Percentiles rank a stretch among this genome's conserved stretches.
Evolutionary conservation across 2,797 vertebrate genomes (phyloP).

Genomic region (Cuculus canorus): DNA sequence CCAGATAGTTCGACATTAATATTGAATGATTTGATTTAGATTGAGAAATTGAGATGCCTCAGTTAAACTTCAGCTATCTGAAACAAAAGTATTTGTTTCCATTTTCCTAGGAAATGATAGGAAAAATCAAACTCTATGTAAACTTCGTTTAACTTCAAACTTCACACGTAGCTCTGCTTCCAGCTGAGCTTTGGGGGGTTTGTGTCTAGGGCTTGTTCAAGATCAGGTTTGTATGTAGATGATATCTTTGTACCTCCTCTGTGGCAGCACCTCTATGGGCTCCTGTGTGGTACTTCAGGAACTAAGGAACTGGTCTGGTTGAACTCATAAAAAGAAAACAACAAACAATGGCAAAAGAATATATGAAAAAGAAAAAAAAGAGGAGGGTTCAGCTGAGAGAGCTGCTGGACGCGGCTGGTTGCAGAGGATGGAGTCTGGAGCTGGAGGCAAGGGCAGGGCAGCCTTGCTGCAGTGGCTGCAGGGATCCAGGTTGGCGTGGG

Average conservation of each 20-base stretch:
- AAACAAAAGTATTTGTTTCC: background rate
- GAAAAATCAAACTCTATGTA: background rate
- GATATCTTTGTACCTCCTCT: background rate
- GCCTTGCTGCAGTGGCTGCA: background rate
- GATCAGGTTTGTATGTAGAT: background rate
- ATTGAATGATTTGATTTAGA: background rate
- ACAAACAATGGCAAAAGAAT: background rate
- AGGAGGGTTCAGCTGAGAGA: background rate
- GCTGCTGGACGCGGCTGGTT: background rate
- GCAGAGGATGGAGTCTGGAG: background rate
- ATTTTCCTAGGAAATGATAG: background rate
- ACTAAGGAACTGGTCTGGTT: background rate
- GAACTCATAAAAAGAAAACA: background rate
- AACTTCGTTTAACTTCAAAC: background rate
- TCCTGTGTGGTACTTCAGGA: background rate
- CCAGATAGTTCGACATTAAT: conserved; percentile 6
- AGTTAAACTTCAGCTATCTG: background rate
- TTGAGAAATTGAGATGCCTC: background rate
- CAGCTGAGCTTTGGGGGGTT: background rate
- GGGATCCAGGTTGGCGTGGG: accelerated
- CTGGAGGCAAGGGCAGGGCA: background rate
- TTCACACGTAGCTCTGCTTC: background rate
- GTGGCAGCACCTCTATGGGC: background rate
- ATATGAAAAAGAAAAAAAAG: background rate
- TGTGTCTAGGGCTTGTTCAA: background rate